Evolutionary conservation across 2,888 invertebrate species (phyloP).

Genomic region (Leptinotarsa haldemani): DNA sequence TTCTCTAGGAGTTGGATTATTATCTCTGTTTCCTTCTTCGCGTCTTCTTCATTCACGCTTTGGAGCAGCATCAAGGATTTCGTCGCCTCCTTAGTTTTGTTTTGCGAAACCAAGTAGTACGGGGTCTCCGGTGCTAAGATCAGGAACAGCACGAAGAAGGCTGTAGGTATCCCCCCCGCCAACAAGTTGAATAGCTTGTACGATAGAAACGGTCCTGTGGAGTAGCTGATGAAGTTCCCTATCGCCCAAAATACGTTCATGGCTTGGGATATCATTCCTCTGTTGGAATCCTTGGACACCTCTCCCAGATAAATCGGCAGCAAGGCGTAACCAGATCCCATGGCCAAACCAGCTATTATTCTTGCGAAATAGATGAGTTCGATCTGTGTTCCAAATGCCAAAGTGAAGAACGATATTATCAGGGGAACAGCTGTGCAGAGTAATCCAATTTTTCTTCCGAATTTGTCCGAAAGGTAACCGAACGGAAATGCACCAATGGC

Average conservation of each 20-base stretch:
- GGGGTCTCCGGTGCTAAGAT: slow-evolving; percentile 78
- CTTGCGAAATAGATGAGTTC: slow-evolving; percentile 61
- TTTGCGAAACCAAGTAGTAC: slow-evolving; percentile 72
- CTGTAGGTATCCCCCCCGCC: slow-evolving; percentile 62
- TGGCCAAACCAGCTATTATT: slow-evolving; percentile 72
- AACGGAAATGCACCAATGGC: slow-evolving; percentile 75
- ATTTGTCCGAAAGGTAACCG: slow-evolving; percentile 72
- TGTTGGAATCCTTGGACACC: slow-evolving; percentile 78
- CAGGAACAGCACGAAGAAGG: slow-evolving; percentile 73
- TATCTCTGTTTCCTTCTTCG: slow-evolving; percentile 69
- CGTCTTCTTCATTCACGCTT: slow-evolving; percentile 72
- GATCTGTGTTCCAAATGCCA: slow-evolving; percentile 46
- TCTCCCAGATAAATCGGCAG: slow-evolving; percentile 89
- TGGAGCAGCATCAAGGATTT: slow-evolving; percentile 76
- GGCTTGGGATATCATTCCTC: slow-evolving; percentile 76
- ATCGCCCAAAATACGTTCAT: slow-evolving; percentile 78
- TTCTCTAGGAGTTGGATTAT: slow-evolving; percentile 44
- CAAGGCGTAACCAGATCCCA: slow-evolving; percentile 78
- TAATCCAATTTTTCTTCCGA: slow-evolving; percentile 77
- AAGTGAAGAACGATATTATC: slow-evolving; percentile 45
- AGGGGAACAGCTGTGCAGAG: slow-evolving; percentile 64
- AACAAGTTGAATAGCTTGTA: slow-evolving; percentile 73
- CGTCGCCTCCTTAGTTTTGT: slow-evolving; percentile 72
- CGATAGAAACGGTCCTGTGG: slow-evolving; percentile 76
- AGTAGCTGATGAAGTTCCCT: slow-evolving; percentile 77